Evolutionary conservation across 2,888 invertebrate species (phyloP).

Genomic region (Entomobrya proxima): DNA sequence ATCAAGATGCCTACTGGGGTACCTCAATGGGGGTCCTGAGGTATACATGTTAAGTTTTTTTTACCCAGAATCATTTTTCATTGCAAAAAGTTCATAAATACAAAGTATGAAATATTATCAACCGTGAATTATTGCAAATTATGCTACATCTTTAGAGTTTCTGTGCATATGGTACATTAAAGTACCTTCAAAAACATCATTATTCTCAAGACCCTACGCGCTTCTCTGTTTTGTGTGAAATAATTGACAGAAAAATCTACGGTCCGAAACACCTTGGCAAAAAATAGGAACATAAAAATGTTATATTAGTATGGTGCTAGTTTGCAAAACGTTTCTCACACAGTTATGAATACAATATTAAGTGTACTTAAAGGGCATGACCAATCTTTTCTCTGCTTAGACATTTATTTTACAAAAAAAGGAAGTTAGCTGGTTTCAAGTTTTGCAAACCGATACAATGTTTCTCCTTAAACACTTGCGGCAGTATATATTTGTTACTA

Average conservation of each 20-base stretch:
- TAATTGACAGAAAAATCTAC: too few relatives aligned
- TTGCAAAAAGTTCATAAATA: not conserved
- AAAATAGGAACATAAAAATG: too few relatives aligned
- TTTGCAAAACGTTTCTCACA: not conserved
- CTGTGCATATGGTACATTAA: not conserved
- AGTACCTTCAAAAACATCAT: not conserved
- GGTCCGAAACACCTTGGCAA: too few relatives aligned
- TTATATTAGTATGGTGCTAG: too few relatives aligned
- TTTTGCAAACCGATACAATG: constrained; percentile 4
- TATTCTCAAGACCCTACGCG: not conserved
- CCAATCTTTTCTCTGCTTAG: not conserved
- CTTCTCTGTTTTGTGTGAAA: too few relatives aligned
- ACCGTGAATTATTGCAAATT: constrained; percentile 15
- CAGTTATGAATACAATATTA: constrained; percentile 9
- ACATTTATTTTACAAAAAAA: not conserved
- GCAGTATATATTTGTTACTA: too few relatives aligned
- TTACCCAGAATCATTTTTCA: not conserved
- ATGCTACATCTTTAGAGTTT: not conserved
- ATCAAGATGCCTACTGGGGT: constrained; percentile 34
- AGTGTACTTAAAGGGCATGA: constrained; percentile 9
- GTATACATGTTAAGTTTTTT: not conserved
- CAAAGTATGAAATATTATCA: not conserved
- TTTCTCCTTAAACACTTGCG: not conserved
- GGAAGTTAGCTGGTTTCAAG: not conserved
- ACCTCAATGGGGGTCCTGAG: not conserved